Base-by-base conservation (phyloP, 2,888 invertebrate genomes). In the Microchrysa polita region DNA sequence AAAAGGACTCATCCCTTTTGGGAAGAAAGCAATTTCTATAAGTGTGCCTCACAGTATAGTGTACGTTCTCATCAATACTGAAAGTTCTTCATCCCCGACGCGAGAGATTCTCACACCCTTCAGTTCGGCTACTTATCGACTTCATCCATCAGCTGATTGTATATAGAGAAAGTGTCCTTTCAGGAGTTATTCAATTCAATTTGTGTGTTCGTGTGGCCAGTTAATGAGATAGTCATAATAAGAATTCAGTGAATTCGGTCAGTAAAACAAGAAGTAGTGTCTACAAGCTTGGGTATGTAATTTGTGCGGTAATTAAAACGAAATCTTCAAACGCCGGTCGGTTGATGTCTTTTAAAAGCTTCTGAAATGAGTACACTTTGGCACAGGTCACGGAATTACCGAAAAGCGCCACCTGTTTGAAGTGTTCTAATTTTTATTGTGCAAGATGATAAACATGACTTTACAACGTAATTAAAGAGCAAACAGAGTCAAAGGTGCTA, bases 371-470 rank as follows among this genome's bases (percentile, higher is more conserved):
- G 27, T 48, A 48, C 48, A 48, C 48, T 10, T 48, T 48, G 48
- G 16, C 48, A 48, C 48, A 48, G 16, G 12, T n/a, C 48, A n/a
- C 48, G 48, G 12, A 48, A n/a, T n/a, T 48, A 7, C 10, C 12
- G 2, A 12, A 48, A 48, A 48, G 48, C 48, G 48, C 48, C 48
- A 48, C 48, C 48, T 48, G 48, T 48, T 48, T 48, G 48, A 48
- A n/a, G 48, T n/a, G 16, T 7, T 34, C 27, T 34, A 34, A 34
- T 34, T 34, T n/a, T n/a, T n/a, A n/a, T 7, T 48, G 48, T 48
- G 48, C 48, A n/a, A 48, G 48, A 4, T 48, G n/a, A 48, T 48
- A 48, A 48, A 48, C 48, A n/a, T 7, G 48, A 12, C 48, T 48
- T 48, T 48, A 48, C 4, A 48, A 48, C 48, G 48, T 12, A 4